A percentile compares a stretch with the other conserved stretches of the same genome.
Conservation (phyloP, 2,113 vertebrate genomes). For the Phycodurus eques region DNA sequence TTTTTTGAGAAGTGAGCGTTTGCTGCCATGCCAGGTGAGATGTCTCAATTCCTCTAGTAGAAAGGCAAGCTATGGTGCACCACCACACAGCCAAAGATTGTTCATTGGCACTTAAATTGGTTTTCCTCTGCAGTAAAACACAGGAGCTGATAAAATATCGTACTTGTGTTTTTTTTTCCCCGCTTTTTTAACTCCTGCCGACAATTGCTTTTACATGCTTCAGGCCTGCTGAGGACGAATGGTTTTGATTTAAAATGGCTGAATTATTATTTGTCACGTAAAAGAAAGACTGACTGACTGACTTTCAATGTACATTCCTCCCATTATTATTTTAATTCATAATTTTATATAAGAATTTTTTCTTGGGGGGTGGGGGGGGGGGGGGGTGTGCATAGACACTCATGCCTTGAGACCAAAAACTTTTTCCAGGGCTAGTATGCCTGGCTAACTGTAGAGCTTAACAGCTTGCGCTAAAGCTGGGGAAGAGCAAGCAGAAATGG, state of each 20-base stretch:
- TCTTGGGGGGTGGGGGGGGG: no score
- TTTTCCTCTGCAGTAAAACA: conserved; percentile 2
- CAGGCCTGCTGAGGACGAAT: conserved; percentile 18
- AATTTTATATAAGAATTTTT: conserved; percentile 27
- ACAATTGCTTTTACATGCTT: conserved; percentile 21
- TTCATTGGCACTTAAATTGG: conserved; percentile 6
- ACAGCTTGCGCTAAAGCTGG: neutral
- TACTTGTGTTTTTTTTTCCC: neutral
- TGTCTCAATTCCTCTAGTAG: neutral
- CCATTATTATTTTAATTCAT: conserved; percentile 11
- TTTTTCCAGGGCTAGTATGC: neutral
- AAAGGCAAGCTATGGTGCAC: conserved; percentile 6
- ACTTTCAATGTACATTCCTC: conserved; percentile 20
- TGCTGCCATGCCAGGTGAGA: neutral
- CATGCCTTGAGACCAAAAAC: conserved; percentile 29
- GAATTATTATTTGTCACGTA: neutral
- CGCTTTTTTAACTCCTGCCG: conserved; percentile 12
- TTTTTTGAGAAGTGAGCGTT: conserved; percentile 1
- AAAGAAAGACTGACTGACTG: conserved; percentile 19
- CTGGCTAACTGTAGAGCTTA: neutral
- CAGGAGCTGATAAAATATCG: neutral
- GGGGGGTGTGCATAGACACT: neutral
- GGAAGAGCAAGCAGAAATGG: neutral
- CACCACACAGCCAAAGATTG: conserved; percentile 22
- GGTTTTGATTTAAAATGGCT: conserved; percentile 14